phyloP scores from a whole-genome alignment of 1,140 invertebrate genomes.

The Drosophila orena region DNA sequence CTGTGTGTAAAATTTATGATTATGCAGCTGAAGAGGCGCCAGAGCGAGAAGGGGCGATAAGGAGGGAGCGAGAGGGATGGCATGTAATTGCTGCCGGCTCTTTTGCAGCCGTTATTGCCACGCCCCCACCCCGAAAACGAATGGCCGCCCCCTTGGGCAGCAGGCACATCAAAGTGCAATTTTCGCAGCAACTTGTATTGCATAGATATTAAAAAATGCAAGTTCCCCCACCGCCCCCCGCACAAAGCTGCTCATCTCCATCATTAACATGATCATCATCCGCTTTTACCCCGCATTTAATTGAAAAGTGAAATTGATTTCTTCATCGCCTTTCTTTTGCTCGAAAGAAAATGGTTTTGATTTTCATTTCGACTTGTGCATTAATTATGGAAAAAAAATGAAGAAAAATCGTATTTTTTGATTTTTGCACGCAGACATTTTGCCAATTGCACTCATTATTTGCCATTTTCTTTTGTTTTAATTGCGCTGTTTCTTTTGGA shows the following conservation, averaged over 20 bases:
- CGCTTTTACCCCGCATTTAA: slow-evolving; percentile 41
- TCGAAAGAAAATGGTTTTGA: slow-evolving; percentile 50
- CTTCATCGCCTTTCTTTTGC: slow-evolving; percentile 3
- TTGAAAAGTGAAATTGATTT: slow-evolving; percentile 78
- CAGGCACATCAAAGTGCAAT: slow-evolving; percentile 43
- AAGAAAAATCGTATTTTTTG: slow-evolving; percentile 51
- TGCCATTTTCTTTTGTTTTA: slow-evolving; percentile 40
- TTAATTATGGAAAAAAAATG: slow-evolving; percentile 56
- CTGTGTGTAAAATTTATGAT: slow-evolving; percentile 31
- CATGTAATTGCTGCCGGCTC: slow-evolving; percentile 5
- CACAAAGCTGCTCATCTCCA: slow-evolving; percentile 20
- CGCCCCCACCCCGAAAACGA: neutral
- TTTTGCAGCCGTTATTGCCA: slow-evolving; percentile 19
- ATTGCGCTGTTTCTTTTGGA: slow-evolving; percentile 16
- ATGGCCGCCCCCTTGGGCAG: neutral
- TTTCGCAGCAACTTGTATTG: slow-evolving; percentile 46
- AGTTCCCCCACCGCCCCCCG: neutral
- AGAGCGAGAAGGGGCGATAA: neutral
- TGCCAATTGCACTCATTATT: slow-evolving; percentile 40
- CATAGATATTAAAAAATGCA: slow-evolving; percentile 40
- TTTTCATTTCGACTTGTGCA: slow-evolving; percentile 38
- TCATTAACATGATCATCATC: slow-evolving; percentile 18
- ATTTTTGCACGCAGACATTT: slow-evolving; percentile 43
- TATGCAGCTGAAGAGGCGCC: slow-evolving; percentile 19
- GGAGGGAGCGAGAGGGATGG: neutral